Percentiles rank a stretch among this genome's conserved stretches.
phyloP scores from a whole-genome alignment of 2,797 vertebrate genomes.

The Cheirogaleus major region DNA sequence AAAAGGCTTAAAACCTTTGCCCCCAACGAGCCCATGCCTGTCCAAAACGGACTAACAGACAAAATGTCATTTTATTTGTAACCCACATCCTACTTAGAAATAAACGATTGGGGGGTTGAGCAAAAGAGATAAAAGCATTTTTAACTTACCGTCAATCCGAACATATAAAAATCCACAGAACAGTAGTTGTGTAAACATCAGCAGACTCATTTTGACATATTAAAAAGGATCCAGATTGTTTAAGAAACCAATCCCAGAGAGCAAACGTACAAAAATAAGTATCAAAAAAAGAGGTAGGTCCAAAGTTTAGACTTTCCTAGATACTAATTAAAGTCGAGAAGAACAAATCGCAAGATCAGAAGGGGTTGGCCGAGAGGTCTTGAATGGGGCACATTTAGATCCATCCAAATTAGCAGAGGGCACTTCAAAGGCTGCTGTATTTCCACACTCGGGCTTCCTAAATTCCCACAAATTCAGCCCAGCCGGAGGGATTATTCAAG shows the following conservation, averaged over 20 bases:
- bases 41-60: background rate
- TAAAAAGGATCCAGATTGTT: constrained; percentile 91
- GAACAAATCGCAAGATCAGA: constrained; percentile 83
- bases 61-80: constrained; percentile 76
- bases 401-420: constrained; percentile 76
- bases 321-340: constrained; percentile 85
- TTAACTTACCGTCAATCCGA: constrained; percentile 94
- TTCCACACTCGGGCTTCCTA: constrained; percentile 80
- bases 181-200: constrained; percentile 95
- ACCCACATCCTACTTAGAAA: constrained; percentile 69
- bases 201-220: constrained; percentile 97
- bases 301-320: constrained; percentile 86
- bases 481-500: constrained; percentile 79
- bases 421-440: constrained; percentile 74
- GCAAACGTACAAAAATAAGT: constrained; percentile 73
- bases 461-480: constrained; percentile 82
- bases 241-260: constrained; percentile 89
- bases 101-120: background rate
- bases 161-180: constrained; percentile 95
- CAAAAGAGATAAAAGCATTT: constrained; percentile 56
- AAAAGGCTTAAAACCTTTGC: constrained; percentile 63
- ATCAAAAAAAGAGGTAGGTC: constrained; percentile 85
- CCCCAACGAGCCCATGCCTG: constrained; percentile 29
- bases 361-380: constrained; percentile 86
- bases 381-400: constrained; percentile 81